phyloP scores from a whole-genome alignment of 2,113 vertebrate genomes.

The Ammodytes dubius region DNA sequence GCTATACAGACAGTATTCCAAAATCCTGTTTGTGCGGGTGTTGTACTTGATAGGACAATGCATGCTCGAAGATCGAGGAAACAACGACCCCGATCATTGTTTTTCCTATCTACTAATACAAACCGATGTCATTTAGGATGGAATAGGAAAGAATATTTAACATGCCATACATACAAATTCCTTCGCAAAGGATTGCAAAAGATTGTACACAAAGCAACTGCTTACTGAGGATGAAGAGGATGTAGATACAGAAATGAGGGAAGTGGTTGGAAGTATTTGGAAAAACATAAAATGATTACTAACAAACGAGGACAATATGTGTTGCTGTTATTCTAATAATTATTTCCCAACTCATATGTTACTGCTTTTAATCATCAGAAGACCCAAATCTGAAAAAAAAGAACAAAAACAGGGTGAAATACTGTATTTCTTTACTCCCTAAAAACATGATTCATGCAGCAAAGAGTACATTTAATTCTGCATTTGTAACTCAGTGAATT shows the following conservation, averaged over 20 bases:
- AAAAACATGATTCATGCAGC: background rate
- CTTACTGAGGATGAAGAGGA: background rate
- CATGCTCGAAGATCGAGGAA: background rate
- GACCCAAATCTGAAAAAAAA: background rate
- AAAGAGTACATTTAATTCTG: background rate
- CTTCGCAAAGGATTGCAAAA: too few species aligned
- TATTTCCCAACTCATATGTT: background rate
- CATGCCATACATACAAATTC: background rate
- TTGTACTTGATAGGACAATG: background rate
- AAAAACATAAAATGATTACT: background rate
- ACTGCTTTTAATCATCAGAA: background rate
- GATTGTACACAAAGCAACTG: background rate
- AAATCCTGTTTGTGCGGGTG: background rate
- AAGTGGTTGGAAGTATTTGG: background rate
- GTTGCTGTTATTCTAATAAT: too few species aligned
- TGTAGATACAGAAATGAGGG: background rate
- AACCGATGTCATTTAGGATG: background rate
- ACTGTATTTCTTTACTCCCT: too few species aligned
- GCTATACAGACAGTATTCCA: background rate
- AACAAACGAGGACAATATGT: background rate
- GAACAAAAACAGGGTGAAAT: background rate
- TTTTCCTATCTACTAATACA: background rate
- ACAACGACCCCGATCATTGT: background rate
- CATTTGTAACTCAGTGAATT: background rate
- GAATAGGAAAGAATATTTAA: background rate